phyloP scores from a whole-genome alignment of 2,888 invertebrate species.

The Cantharis lateralis region DNA sequence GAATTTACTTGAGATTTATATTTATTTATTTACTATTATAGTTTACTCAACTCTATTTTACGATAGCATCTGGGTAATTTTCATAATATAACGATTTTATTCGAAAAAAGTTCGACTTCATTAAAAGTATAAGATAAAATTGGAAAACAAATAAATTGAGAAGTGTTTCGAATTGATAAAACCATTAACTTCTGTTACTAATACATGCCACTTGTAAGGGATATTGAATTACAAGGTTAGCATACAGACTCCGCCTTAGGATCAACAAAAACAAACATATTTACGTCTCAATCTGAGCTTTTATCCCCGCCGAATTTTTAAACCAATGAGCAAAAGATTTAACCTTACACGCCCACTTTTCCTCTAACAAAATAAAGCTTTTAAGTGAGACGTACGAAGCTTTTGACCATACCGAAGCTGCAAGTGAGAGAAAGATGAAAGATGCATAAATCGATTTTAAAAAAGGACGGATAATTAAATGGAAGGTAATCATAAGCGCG shows the following conservation, averaged over 20 bases:
- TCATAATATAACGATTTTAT: not conserved
- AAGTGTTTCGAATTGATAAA: conserved; percentile 47
- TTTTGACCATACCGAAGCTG: conserved; percentile 1
- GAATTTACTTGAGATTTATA: too few species aligned
- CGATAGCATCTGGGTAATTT: not conserved
- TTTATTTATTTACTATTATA: not conserved
- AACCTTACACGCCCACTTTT: conserved; percentile 45
- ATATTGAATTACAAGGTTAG: conserved; percentile 52
- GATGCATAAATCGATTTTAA: conserved; percentile 31
- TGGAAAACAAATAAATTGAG: not conserved
- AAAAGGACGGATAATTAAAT: conserved; percentile 16
- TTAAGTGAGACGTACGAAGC: conserved; percentile 47
- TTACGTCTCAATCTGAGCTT: conserved; percentile 54
- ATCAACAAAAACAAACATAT: conserved; percentile 57
- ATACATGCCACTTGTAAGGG: conserved; percentile 48
- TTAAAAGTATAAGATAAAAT: not conserved
- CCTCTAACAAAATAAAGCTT: conserved; percentile 45
- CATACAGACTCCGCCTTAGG: conserved; percentile 49
- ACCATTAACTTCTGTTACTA: conserved; percentile 54
- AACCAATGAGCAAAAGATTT: conserved; percentile 26
- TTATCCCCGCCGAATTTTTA: conserved; percentile 43
- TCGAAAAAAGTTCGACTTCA: not conserved
- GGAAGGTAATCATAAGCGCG: conserved; percentile 10
- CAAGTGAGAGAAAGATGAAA: conserved; percentile 13
- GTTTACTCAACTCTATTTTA: not conserved